Conservation (phyloP, 2,797 vertebrate genomes). For the Mus caroli region DNA sequence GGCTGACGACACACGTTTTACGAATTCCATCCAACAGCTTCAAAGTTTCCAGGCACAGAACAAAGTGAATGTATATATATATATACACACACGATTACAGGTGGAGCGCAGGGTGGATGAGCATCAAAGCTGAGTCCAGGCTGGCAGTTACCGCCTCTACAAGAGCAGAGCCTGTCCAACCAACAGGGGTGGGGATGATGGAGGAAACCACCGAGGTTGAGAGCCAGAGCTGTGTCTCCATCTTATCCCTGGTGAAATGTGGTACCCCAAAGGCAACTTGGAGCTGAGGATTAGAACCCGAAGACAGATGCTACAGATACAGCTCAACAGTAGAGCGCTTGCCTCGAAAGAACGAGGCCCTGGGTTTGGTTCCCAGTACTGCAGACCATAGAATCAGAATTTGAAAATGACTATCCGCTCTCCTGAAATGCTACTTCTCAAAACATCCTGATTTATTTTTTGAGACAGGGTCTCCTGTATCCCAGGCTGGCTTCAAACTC, state of each 20-base stretch:
- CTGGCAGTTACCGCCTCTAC: background rate
- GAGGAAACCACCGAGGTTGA: constrained; percentile 1
- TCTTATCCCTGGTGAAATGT: background rate
- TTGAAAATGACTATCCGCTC: constrained; percentile 29
- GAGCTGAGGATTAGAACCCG: background rate
- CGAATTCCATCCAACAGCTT: constrained; percentile 54
- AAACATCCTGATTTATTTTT: background rate
- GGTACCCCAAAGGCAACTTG: background rate
- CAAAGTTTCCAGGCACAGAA: constrained; percentile 50
- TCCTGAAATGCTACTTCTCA: background rate
- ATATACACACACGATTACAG: background rate
- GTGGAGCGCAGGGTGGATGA: background rate
- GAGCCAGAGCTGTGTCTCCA: background rate
- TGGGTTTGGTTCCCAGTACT: background rate
- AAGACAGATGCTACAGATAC: background rate
- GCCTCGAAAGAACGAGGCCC: background rate
- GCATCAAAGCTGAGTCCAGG: background rate
- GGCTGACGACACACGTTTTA: constrained; percentile 43
- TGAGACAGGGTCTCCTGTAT: background rate
- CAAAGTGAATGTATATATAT: constrained; percentile 29
- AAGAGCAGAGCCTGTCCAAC: background rate
- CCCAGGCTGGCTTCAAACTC: background rate
- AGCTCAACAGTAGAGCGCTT: background rate
- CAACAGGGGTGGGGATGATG: background rate
- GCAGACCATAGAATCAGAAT: background rate